Evolutionary conservation across 2,888 invertebrate species (phyloP), one percentile per base, ranked within the genome.

Genomic region (Diarsia dahlii): DNA sequence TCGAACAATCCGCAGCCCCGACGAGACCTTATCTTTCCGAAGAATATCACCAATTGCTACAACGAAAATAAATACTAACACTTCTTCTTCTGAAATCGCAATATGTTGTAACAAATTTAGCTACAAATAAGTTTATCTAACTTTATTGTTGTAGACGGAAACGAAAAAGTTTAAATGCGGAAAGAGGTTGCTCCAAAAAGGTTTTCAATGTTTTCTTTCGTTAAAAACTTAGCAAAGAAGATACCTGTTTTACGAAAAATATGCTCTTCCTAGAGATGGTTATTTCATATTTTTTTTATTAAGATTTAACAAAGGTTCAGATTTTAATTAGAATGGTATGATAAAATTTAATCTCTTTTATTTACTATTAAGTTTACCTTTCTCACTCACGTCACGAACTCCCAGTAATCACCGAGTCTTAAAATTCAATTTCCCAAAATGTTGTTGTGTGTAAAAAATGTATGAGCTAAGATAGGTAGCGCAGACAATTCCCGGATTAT

Each of bases 401-500:
- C 20, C 18, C 8, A 60, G 4, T 15, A 28, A 64, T 48, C 12
- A 20, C 15, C 13, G 56, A 15, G 9, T 1, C 13, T 56, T 81
- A 81, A 76, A 45, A 71, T 65, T 62, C 34, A 69, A 60, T 72
- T 80, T 82, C 15, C 28, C 3, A 34, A 12, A 70, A 39, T 12
- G 12, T 68, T 60, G 34, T 58, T 20, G 48, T 64, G 64, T 74
- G 20, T 62, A 67, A 81, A 85, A 70, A 62, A 64, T 71, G 62
- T 71, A 81, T 69, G 81, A 80, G 18, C 45, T 23, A 69, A 77
- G 69, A 63, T 74, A 78, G 75, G 74, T 74, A 52, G 63, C n/a
- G 71, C 70, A 78, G 78, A 73, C 78, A 79, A 83, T 85, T 80
- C 79, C 56, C 76, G 74, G 78, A 86, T 88, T 84, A 83, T 84